Percentiles rank a stretch among this genome's conserved stretches.
phyloP scores from a whole-genome alignment of 2,113 vertebrate genomes.

The Stictonetta naevosa region DNA sequence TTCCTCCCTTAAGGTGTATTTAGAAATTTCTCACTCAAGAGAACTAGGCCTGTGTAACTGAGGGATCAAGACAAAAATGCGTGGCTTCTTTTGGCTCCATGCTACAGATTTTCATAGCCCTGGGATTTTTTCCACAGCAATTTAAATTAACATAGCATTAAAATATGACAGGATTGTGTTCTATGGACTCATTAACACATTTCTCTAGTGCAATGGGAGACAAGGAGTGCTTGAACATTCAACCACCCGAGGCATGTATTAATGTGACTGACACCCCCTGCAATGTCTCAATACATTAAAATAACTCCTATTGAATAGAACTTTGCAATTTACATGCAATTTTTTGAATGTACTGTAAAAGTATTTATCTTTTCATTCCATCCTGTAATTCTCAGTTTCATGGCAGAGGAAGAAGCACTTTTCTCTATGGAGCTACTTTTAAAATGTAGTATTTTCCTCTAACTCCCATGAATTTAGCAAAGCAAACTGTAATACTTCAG shows the following conservation, averaged over 20 bases:
- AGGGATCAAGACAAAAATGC: conserved; percentile 36
- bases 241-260: conserved; percentile 17
- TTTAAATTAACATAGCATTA: conserved; percentile 52
- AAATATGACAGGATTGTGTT: conserved; percentile 47
- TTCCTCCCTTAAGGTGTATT: conserved; percentile 18
- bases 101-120: background rate
- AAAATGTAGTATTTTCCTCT: background rate
- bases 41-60: background rate
- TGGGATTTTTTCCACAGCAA: conserved; percentile 38
- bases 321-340: conserved; percentile 13
- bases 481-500: conserved; percentile 16
- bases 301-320: background rate
- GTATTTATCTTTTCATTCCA: conserved; percentile 29
- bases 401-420: background rate
- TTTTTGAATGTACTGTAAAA: conserved; percentile 21
- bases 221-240: conserved; percentile 26
- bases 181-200: conserved; percentile 14
- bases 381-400: conserved; percentile 12
- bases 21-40: background rate
- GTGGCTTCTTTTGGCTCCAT: conserved; percentile 3
- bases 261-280: conserved; percentile 7
- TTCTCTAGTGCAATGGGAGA: conserved; percentile 23
- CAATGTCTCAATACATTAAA: conserved; percentile 13
- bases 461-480: conserved; percentile 34
- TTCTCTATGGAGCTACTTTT: background rate